Evolutionary conservation across 2,888 invertebrate genomes (phyloP).

Genomic region (Nephrotoma guestfalica): DNA sequence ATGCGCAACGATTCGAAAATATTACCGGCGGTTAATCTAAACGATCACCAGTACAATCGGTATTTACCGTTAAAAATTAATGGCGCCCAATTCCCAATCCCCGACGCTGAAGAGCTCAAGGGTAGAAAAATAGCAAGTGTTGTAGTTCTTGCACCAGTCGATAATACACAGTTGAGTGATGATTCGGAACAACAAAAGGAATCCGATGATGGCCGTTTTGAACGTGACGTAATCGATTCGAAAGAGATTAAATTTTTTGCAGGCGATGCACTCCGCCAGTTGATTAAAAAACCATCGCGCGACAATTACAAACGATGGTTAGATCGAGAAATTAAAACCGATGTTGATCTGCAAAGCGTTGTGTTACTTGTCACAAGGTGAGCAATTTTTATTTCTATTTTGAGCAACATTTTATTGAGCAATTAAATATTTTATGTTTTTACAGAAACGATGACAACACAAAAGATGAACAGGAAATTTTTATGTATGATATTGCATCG

Average conservation of each 20-base stretch:
- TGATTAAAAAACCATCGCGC: conserved; percentile 57
- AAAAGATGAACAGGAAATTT: conserved; percentile 53
- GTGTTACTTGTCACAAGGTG: conserved; percentile 70
- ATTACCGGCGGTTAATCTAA: conserved; percentile 57
- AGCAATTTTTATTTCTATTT: conserved; percentile 29
- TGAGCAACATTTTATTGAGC: neutral
- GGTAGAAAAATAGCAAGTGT: conserved; percentile 72
- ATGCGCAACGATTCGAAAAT: conserved; percentile 56
- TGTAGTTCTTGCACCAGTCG: conserved; percentile 70
- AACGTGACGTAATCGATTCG: conserved; percentile 40
- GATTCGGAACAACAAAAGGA: conserved; percentile 8
- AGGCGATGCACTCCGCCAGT: conserved; percentile 58
- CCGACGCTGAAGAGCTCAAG: conserved; percentile 57
- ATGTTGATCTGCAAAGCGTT: conserved; percentile 63
- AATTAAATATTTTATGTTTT: neutral
- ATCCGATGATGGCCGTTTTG: conserved; percentile 34
- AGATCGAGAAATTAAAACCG: conserved; percentile 58
- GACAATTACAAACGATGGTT: conserved; percentile 72
- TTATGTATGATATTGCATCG: conserved; percentile 69
- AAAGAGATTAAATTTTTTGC: conserved; percentile 60
- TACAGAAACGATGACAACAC: neutral
- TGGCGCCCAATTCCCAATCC: conserved; percentile 71
- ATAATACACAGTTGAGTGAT: conserved; percentile 37
- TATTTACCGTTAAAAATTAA: conserved; percentile 74
- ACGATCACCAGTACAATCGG: conserved; percentile 63